Evolutionary conservation across 1,140 invertebrate species (phyloP), one percentile per base, ranked within the genome.

Genomic region (Apocrypta bakeri): DNA sequence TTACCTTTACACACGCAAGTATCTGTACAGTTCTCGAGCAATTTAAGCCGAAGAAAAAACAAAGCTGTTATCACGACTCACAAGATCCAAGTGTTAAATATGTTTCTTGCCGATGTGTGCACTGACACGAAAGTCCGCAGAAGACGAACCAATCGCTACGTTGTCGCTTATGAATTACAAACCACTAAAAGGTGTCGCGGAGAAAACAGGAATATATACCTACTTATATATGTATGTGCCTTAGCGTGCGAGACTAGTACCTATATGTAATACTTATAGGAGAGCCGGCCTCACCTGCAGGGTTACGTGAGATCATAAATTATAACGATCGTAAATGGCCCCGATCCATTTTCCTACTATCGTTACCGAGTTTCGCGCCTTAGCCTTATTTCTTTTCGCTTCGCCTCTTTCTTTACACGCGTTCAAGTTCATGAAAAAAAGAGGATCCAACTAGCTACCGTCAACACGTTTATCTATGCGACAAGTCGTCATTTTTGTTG

Each of bases 271-370:
- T 71, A 78, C 76, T 27, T 63, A 63, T 21, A 33, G 14, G 48
- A 21, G n/a, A 75, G 73, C 25, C 61, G 75, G 79, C 77, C 72
- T 79, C 81, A 85, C 84, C 84, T 83, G 78, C 78, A 61, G 75
- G 66, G 40, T 75, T 75, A 82, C 75, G 83, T 72, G 83, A 64
- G 69, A 85, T 83, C 85, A 80, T 86, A 85, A 86, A 86, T 86
- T 83, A 86, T 74, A 42, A 69, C 81, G 83, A 85, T 86, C 83
- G 81, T 85, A 85, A 86, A 82, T 82, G 83, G 79, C 63, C 84
- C 78, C 75, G 82, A 83, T 79, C 84, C 69, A 86, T 86, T 85
- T 86, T 85, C 82, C 74, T 82, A 86, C 84, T 83, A 83, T 80
- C 68, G 73, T 79, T 31, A 61, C 64, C 17, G 48, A 17, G 48